A percentile compares a stretch with the other conserved stretches of the same genome.
phyloP scores from a whole-genome alignment of 1,140 invertebrate species.

The Drosophila setifemur region DNA sequence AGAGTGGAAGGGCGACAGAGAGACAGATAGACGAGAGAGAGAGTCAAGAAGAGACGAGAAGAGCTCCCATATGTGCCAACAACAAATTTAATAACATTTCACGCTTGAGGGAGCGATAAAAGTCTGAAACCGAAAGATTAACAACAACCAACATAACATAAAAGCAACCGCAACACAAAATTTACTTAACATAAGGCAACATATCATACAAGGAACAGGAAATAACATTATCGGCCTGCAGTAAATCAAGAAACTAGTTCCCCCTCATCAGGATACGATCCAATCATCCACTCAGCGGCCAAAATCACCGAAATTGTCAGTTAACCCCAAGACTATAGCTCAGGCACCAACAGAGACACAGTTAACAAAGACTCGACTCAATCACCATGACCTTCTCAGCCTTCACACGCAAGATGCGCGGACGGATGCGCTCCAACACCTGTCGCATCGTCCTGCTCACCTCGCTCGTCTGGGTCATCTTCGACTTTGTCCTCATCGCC shows the following conservation, averaged over 20 bases:
- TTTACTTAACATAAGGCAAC: conserved; percentile 24
- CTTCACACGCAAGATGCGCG: conserved; percentile 89
- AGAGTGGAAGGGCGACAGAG: conserved; percentile 49
- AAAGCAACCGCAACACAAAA: conserved; percentile 20
- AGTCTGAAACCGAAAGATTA: conserved; percentile 69
- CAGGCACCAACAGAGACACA: neutral
- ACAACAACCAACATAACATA: conserved; percentile 26
- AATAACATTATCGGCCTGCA: conserved; percentile 22
- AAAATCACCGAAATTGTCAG: neutral
- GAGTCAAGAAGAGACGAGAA: conserved; percentile 28
- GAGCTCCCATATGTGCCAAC: conserved; percentile 69
- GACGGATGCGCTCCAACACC: conserved; percentile 94
- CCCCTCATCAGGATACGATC: neutral
- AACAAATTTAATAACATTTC: conserved; percentile 50
- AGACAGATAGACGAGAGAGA: conserved; percentile 44
- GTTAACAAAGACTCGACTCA: conserved; percentile 16
- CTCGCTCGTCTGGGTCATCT: conserved; percentile 96
- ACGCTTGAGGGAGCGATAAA: conserved; percentile 59
- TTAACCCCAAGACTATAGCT: neutral
- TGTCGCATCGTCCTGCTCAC: conserved; percentile 97
- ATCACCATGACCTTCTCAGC: conserved; percentile 67
- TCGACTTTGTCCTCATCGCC: conserved; percentile 95
- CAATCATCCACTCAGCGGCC: neutral
- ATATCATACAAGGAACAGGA: conserved; percentile 36
- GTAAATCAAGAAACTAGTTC: conserved; percentile 5